Conservation (phyloP, 2,113 vertebrate genomes). For the Polyodon spathula region DNA sequence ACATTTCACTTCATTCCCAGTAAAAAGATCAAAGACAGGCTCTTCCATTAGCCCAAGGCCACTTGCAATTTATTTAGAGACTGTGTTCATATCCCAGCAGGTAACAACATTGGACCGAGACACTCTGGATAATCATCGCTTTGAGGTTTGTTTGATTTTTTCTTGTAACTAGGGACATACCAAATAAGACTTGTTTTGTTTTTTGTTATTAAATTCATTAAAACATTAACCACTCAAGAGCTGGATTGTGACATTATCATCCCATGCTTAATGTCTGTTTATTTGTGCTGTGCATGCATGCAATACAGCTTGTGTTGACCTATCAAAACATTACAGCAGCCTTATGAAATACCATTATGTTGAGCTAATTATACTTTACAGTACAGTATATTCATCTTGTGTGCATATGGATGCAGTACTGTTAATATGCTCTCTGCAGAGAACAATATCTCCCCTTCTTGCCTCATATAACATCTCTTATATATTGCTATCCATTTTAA, state of each 20-base stretch:
- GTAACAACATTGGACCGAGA: slow-evolving; percentile 91
- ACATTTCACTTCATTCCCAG: slow-evolving; percentile 88
- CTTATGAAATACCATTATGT: no score
- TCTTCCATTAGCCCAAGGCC: slow-evolving; percentile 94
- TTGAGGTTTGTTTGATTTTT: slow-evolving; percentile 81
- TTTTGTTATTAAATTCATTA: slow-evolving; percentile 55
- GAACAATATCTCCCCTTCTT: no score
- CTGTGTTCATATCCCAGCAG: slow-evolving; percentile 91
- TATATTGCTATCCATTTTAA: no score
- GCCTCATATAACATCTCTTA: no score
- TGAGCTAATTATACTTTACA: no score
- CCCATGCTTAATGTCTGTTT: neutral
- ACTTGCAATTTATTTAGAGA: slow-evolving; percentile 99
- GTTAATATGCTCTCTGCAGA: no score
- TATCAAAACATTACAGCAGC: no score
- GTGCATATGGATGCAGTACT: no score
- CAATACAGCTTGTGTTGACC: no score
- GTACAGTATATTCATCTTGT: no score
- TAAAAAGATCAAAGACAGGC: slow-evolving; percentile 82
- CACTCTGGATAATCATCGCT: slow-evolving; percentile 93
- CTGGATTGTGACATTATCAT: slow-evolving; percentile 40
- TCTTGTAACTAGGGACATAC: slow-evolving; percentile 60
- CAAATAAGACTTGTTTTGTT: slow-evolving; percentile 65
- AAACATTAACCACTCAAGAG: slow-evolving; percentile 73
- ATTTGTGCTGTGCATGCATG: no score